Base-by-base conservation (phyloP, 1,140 invertebrate species). In the Pollicipes pollicipes region DNA sequence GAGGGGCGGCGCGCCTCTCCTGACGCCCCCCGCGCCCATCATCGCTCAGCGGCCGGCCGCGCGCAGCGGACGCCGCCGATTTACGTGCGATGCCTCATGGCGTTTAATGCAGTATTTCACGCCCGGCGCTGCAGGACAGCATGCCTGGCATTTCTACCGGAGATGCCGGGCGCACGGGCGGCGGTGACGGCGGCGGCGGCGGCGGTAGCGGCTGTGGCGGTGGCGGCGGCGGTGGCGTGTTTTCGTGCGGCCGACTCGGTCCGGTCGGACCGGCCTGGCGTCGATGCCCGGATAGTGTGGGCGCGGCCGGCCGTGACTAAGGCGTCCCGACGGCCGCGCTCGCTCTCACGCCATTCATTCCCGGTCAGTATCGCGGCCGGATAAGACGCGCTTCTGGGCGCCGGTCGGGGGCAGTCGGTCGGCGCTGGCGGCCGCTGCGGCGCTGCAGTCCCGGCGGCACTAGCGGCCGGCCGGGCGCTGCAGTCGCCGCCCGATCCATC, bases 41-140 rank as follows among this genome's bases (percentile, higher is more conserved):
- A 58, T 58, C 45, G 45, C 13, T 58, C 45, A 58, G 8, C 45
- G 45, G 45, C 45, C n/a, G 45, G 13, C 4, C 32, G 32, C 4
- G 4, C 32, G 32, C 32, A 35, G 32, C 32, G 10, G 17, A 21
- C 45, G 45, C 6, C 45, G 45, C 45, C 45, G 45, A 58, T 58
- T 58, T 58, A 58, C 45, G 24, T 21, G 10, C 45, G 45, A 58
- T 58, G 45, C 45, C 45, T 58, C 45, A 58, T 58, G 45, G 45
- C 45, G 45, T 58, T 58, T 58, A 58, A 58, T 58, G 45, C 45
- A 58, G 45, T 58, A 58, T 58, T 58, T 58, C 45, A 58, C 45
- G 17, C 45, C 45, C 13, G 17, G 8, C 45, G 45, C 45, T 58
- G 45, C 45, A 58, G 45, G 45, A 58, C 13, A 10, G 45, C 45